A percentile compares a stretch with the other conserved stretches of the same genome.
Conservation (phyloP, 2,113 vertebrate genomes). For the Ellobius talpinus region DNA sequence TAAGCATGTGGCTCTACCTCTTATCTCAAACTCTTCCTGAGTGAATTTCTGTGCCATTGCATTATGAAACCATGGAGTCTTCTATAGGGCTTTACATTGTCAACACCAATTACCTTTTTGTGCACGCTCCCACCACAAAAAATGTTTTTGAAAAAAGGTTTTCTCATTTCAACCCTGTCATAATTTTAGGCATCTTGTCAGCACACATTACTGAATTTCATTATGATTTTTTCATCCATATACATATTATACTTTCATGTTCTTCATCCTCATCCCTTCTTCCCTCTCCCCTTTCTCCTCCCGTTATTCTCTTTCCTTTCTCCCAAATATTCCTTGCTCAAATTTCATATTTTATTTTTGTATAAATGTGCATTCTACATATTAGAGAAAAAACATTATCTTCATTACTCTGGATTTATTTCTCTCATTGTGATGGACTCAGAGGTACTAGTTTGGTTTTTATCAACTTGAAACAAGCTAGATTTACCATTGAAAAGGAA, state of each 20-base stretch:
- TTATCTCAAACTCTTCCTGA: too few species aligned
- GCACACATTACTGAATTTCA: background rate
- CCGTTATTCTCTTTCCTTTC: background rate
- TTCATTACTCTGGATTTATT: background rate
- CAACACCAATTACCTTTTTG: background rate
- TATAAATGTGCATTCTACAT: background rate
- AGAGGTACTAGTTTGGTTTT: too few species aligned
- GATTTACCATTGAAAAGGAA: background rate
- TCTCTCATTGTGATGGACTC: background rate
- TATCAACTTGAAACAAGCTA: background rate
- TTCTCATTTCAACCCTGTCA: background rate
- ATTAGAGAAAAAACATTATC: background rate
- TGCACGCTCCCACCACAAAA: too few species aligned
- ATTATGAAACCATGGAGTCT: too few species aligned
- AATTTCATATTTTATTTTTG: background rate
- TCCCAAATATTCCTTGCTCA: background rate
- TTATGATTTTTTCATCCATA: background rate
- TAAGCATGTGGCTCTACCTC: background rate
- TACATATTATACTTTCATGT: background rate
- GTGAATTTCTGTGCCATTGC: background rate
- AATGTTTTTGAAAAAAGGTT: background rate
- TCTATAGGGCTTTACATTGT: background rate
- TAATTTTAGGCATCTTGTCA: background rate
- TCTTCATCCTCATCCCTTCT: background rate
- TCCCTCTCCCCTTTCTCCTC: background rate